Evolutionary conservation across 2,113 vertebrate genomes (phyloP), one percentile per base, ranked within the genome.

Genomic region (Nibea albiflora): DNA sequence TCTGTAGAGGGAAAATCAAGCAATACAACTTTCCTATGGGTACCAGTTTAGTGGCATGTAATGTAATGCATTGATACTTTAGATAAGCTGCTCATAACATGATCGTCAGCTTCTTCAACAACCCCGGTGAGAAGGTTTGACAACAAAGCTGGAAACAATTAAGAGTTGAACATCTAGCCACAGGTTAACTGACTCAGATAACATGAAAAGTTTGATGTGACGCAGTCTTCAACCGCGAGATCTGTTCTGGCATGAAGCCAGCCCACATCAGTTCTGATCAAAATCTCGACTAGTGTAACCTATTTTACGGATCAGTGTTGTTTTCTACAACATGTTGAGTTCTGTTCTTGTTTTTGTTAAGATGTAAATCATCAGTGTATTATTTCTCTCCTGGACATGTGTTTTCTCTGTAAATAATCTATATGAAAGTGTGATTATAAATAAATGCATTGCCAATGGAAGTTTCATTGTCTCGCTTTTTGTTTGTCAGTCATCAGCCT

Each of bases 341-440:
- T 79, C 4, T 0, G 11, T 61, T 79, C 0, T 44, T 60, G 19
- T 53, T 72, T 60, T 35, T 46, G 22, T 47, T 62, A 22, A 35
- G 15, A 62, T 73, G 50, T 54, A 67, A 85, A 69, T 11, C 84
- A 83, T 85, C 72, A 54, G 53, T 73, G 69, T 86, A 60, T 46
- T 22, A 63, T 85, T 88, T 87, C 69, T 70, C 76, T 81, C 75
- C 81, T 89, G 60, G 77, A 73, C 72, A 90, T 39, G 68, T 77
- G 73, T 53, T 76, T 85, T 90, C 53, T 91, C 77, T 94, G 92
- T 94, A 93, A 88, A 94, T 92, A 93, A 15, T 78, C 83, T 82
- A 88, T 85, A 83, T 69, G 56, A 86, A 92, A 73, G 86, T 84
- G 87, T 89, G 86, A 92, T 80, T 85, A 86, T 24, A 71, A 93